A percentile compares a stretch with the other conserved stretches of the same genome.
These are phyloP conservation scores for Meloidogyne hapla DNA, from an alignment of 1,140 invertebrate genomes.

Conservation along the genomic window DNA sequence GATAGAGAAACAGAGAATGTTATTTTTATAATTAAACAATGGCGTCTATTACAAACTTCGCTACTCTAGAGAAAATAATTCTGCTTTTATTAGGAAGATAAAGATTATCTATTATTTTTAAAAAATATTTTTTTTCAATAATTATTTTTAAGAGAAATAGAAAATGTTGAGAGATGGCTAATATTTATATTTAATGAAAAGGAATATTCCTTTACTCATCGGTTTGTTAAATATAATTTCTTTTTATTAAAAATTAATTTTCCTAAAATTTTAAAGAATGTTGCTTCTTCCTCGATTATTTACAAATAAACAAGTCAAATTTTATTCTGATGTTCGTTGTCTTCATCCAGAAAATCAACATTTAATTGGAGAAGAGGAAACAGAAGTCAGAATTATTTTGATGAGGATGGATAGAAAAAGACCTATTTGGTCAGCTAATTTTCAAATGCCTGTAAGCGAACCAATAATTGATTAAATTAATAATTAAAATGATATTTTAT, in stretches of 20 bases:
- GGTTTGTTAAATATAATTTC: background rate
- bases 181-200: constrained; percentile 40
- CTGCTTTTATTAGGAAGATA: too few relatives aligned
- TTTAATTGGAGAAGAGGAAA: constrained; percentile 16
- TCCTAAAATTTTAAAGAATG: constrained; percentile 22
- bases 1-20: too few relatives aligned
- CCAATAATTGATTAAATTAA: constrained; percentile 1
- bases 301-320: constrained; percentile 30
- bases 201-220: constrained; percentile 36
- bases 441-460: constrained; percentile 50
- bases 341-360: constrained; percentile 48
- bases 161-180: constrained; percentile 29
- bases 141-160: constrained; percentile 37
- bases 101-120: too few relatives aligned
- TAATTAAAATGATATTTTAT: background rate
- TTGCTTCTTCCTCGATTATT: constrained; percentile 30
- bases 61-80: too few relatives aligned
- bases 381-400: constrained; percentile 42
- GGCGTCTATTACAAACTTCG: too few relatives aligned
- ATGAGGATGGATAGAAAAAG: constrained; percentile 33
- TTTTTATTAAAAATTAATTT: background rate
- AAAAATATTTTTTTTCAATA: too few relatives aligned
- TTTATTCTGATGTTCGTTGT: constrained; percentile 37
- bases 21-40: too few relatives aligned
- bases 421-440: constrained; percentile 37